phyloP scores from a whole-genome alignment of 2,888 invertebrate species.

The Dolichopus griseipennis region DNA sequence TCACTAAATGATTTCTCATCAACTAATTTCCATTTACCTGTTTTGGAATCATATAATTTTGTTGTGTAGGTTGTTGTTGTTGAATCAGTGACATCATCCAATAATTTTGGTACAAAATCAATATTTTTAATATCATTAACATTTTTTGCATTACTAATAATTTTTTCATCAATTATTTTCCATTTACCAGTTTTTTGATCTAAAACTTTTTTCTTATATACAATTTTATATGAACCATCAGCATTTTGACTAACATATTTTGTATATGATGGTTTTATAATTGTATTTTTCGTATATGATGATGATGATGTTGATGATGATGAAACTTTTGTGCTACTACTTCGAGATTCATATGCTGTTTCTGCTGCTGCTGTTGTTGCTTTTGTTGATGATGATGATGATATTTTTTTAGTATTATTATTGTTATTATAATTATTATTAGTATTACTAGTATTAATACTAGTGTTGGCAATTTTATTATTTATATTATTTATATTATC shows the following conservation, averaged over 20 bases:
- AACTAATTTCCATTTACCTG: slow-evolving; percentile 42
- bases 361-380: too few species aligned
- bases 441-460: neutral
- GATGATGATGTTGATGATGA: neutral
- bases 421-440: neutral
- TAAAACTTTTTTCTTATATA: slow-evolving; percentile 43
- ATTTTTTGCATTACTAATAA: slow-evolving; percentile 43
- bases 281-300: neutral
- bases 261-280: slow-evolving; percentile 33
- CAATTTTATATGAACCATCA: slow-evolving; percentile 41
- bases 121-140: slow-evolving; percentile 11
- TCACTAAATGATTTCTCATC: slow-evolving; percentile 44
- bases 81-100: slow-evolving; percentile 43
- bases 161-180: slow-evolving; percentile 47
- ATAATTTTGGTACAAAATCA: slow-evolving; percentile 41
- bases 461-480: too few species aligned
- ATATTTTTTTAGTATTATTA: neutral
- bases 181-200: slow-evolving; percentile 41
- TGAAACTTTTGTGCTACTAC: neutral
- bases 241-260: slow-evolving; percentile 41
- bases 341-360: neutral
- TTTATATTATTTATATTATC: too few species aligned
- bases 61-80: slow-evolving; percentile 44
- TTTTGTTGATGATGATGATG: neutral
- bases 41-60: slow-evolving; percentile 42